Evolutionary conservation across 2,113 vertebrate species (phyloP), one percentile per base, ranked within the genome.

Genomic region (Trochalopteron elliotii): DNA sequence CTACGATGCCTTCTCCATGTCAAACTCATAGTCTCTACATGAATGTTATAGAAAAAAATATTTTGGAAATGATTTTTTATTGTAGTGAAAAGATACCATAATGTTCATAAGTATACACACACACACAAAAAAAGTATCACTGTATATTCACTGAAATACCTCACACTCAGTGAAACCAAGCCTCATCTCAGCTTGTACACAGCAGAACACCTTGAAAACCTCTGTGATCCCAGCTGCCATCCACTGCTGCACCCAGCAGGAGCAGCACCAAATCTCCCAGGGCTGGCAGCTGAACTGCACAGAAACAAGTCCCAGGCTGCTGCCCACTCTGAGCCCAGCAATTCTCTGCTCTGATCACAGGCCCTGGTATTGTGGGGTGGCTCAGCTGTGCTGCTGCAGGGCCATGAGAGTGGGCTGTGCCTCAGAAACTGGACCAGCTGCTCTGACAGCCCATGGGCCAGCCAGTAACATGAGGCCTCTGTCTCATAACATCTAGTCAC

Each of bases 21-120:
- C 60, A 44, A 74, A 44, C 47, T 76, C 22, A 6, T 28, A 47
- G 47, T 49, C 11, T 71, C 37, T 33, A 79, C 31, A 82, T 79
- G 12, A 64, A 93, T 50, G 69, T 78, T 68, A 70, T 42, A 64
- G 75, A 63, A 70, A 87, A 64, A 64, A 69, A 47, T 31, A 53
- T 53, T 94, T 96, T 75, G 81, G 76, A 95, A 94, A 90, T 45
- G 21, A 6, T 75, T 45, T 93, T 97, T 97, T 97, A 97, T 97
- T 97, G 93, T 53, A 67, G 53, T 96, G 94, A 96, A 97, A 96
- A 90, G 89, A 84, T 50, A 72, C 31, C 70, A 59, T 93, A 71
- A 89, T 72, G 33, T 70, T 67, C 37, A 71, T 63, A 83, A 14
- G 33, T 39, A n/a, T n/a, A n/a, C 45, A 89, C 59, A 90, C 70